A percentile compares a stretch with the other conserved stretches of the same genome.
Conservation (phyloP, 1,140 invertebrate species). For the Pseudomyrmex pallidus region DNA sequence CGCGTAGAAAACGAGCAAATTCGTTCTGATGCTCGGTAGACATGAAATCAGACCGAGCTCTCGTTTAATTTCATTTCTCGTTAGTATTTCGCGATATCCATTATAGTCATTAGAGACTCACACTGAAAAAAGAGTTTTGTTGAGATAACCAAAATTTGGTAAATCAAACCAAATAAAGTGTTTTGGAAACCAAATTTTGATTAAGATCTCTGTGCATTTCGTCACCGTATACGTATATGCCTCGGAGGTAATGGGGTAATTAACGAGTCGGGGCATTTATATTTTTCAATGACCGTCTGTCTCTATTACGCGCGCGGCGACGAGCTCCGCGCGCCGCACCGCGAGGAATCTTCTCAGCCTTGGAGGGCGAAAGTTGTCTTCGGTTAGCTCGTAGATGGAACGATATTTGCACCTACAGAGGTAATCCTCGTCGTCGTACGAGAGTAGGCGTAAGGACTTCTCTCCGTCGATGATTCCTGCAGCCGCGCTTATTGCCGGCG, state of each 20-base stretch:
- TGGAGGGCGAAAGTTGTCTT: conserved; percentile 84
- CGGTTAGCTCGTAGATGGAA: conserved; percentile 73
- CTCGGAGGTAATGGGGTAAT: conserved; percentile 48
- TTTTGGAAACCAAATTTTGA: no score
- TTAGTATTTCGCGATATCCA: conserved; percentile 28
- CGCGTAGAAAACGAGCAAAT: background rate
- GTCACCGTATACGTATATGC: conserved; percentile 15
- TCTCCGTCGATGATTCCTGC: conserved; percentile 10
- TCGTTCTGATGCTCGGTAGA: background rate
- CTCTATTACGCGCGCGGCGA: conserved; percentile 76
- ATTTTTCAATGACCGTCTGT: conserved; percentile 68
- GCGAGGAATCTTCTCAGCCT: conserved; percentile 83
- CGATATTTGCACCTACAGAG: conserved; percentile 78
- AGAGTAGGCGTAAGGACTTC: conserved; percentile 39
- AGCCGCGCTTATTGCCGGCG: background rate
- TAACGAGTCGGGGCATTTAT: conserved; percentile 46
- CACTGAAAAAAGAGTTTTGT: no score
- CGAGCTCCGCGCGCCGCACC: conserved; percentile 62
- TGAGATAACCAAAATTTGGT: no score
- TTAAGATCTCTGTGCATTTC: no score
- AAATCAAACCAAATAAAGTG: no score
- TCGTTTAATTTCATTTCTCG: conserved; percentile 12
- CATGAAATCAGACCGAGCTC: background rate
- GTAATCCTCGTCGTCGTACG: conserved; percentile 4
- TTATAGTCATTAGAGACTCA: conserved; percentile 7